phyloP scores from a whole-genome alignment of 35 echinoderm and acorn worm genomes.

The Acanthaster planci region DNA sequence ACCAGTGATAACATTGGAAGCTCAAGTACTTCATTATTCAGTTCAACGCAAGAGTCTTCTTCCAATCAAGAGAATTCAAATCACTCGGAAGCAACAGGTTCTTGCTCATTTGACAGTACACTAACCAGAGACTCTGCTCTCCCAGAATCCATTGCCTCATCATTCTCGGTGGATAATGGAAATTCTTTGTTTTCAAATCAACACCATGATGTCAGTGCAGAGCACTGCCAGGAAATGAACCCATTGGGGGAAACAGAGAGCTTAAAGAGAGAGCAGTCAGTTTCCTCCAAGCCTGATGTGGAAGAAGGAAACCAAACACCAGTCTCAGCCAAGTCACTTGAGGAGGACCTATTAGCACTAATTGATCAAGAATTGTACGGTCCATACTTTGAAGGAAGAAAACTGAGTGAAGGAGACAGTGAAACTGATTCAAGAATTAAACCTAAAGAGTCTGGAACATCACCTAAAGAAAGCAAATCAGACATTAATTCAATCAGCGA shows the following conservation, averaged over 20 bases:
- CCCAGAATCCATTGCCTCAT: not conserved
- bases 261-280: not conserved
- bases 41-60: not conserved
- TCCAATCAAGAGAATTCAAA: not conserved
- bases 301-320: not conserved
- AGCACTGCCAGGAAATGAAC: not conserved
- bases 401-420: not conserved
- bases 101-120: not conserved
- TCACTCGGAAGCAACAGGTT: not conserved
- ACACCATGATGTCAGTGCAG: not conserved
- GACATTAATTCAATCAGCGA: too few species aligned
- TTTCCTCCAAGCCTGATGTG: not conserved
- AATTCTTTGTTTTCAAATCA: not conserved
- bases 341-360: slow-evolving; percentile 84
- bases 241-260: not conserved
- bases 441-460: too few species aligned
- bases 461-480: too few species aligned
- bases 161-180: not conserved
- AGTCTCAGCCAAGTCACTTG: slow-evolving; percentile 26
- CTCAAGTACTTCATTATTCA: not conserved
- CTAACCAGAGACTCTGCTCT: slow-evolving; percentile 13
- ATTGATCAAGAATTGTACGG: slow-evolving; percentile 91
- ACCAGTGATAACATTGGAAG: not conserved
- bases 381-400: slow-evolving; percentile 70
- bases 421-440: too few species aligned